Base-by-base conservation (phyloP, 2,797 vertebrate genomes). In the Acrocephalus scirpaceus region DNA sequence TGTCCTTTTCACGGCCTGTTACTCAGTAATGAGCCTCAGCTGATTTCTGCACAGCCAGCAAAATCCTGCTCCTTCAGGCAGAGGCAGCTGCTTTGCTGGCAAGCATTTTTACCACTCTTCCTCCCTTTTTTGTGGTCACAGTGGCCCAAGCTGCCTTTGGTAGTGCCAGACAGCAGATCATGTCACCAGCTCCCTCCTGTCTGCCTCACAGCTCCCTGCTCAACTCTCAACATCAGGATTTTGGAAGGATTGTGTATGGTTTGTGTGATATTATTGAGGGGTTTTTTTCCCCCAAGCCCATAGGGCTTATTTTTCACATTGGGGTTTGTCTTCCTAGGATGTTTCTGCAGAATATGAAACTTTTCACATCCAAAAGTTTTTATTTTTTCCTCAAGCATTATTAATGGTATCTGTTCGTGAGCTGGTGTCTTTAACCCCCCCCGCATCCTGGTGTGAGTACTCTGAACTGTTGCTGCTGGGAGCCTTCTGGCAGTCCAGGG, bases 1-100 rank as follows among this genome's bases (percentile, higher is more conserved):
- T 25, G 40, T 95, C 77, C 78, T 85, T 93, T 95, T 91, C 79
- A 77, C 2, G 12, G 78, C 61, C 51, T 81, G 3, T 83, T 90
- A 64, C 82, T 94, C 93, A 83, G 85, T 92, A 78, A 93, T 82
- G 70, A 93, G 85, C 66, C 65, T 93, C 91, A 70, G 83, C 56
- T 90, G 89, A 70, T 81, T 84, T 94, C 74, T 83, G 76, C 88
- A 42, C 1, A 5, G 69, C 73, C 64, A 84, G 91, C 90, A 92
- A 50, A 93, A 78, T 25, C 85, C 70, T 3, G 4, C 70, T 88
- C n/a, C 73, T 90, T 88, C 78, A 38, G 65, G 92, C 76, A 66
- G 6, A 70, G 77, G 51, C 32, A 66, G 60, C 51, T 71, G 40
- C 19, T 62, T 85, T 90, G 62, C 91, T 86, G 92, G 51, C 69